phyloP scores from a whole-genome alignment of 2,888 invertebrate species.

The Polietes domitor region DNA sequence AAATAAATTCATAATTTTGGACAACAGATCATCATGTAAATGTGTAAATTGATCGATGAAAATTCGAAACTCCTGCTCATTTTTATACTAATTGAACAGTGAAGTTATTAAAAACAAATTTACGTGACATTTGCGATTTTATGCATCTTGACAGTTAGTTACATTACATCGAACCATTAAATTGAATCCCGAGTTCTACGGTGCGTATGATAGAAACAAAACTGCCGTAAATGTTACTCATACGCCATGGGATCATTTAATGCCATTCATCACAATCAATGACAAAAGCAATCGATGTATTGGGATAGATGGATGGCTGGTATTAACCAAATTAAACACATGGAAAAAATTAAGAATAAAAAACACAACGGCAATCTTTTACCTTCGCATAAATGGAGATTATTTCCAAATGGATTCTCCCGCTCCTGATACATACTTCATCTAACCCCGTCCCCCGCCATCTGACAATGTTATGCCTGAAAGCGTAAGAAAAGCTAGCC shows the following conservation, averaged over 20 bases:
- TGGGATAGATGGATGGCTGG: slow-evolving; percentile 5
- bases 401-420: not conserved
- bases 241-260: not conserved
- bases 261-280: not conserved
- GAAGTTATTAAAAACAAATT: no score
- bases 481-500: not conserved
- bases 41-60: no score
- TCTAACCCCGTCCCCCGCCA: not conserved
- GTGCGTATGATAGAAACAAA: not conserved
- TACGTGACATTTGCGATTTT: no score
- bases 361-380: not conserved
- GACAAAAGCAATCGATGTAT: not conserved
- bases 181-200: not conserved
- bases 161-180: not conserved
- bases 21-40: no score
- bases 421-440: not conserved
- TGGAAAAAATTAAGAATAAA: not conserved
- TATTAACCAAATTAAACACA: slow-evolving; percentile 14
- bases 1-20: no score
- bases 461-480: not conserved
- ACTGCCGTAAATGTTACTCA: not conserved
- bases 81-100: no score
- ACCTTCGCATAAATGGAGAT: not conserved
- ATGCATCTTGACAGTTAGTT: no score
- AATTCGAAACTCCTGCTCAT: no score